Conservation (phyloP, 2,797 vertebrate species). For the Calcarius lapponicus region DNA sequence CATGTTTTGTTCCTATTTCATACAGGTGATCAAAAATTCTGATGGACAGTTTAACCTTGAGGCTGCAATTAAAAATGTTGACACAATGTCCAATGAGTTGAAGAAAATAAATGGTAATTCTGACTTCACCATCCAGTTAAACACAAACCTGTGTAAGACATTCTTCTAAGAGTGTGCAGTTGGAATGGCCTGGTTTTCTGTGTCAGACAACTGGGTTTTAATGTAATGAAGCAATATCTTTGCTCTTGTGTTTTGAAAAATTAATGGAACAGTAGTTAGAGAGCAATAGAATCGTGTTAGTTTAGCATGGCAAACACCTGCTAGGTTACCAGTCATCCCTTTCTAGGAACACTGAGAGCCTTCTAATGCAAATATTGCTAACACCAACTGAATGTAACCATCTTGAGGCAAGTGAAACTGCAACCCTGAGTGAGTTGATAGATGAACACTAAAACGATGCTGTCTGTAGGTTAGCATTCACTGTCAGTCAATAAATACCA, state of each 20-base stretch:
- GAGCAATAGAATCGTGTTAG: not conserved
- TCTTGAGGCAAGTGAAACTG: not conserved
- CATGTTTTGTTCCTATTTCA: conserved; percentile 23
- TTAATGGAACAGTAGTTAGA: not conserved
- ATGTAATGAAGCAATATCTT: not conserved
- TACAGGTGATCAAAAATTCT: conserved; percentile 41
- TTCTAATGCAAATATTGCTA: not conserved
- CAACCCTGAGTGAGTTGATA: not conserved
- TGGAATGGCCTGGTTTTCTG: not conserved
- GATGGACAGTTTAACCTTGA: conserved; percentile 56
- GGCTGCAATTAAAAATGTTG: conserved; percentile 60
- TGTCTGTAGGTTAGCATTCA: not conserved
- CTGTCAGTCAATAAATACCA: not conserved
- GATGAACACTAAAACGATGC: not conserved
- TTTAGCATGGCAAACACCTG: not conserved
- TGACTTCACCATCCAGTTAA: not conserved
- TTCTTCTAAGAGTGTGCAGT: not conserved
- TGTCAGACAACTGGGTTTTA: not conserved
- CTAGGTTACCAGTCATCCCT: not conserved
- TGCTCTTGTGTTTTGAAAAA: not conserved
- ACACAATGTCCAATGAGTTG: conserved; percentile 66
- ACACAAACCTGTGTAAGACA: not conserved
- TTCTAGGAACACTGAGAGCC: not conserved
- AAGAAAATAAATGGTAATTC: conserved; percentile 76
- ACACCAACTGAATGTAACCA: not conserved